Conservation (phyloP, 1,140 invertebrate species). For the Atopsyche davidsoni region DNA sequence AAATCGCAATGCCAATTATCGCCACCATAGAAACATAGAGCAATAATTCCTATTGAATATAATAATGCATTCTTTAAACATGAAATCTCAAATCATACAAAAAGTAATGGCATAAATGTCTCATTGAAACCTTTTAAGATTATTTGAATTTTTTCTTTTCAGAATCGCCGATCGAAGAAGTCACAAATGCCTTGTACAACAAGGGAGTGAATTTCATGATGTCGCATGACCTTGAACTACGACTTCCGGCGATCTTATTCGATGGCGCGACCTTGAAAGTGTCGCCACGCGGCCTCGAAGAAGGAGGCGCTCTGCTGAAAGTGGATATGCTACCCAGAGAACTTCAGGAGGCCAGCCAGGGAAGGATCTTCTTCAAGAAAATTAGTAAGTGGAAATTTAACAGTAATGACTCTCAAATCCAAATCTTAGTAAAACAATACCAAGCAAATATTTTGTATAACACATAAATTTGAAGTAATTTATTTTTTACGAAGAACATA, state of each 20-base stretch:
- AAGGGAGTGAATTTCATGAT: conserved; percentile 66
- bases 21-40: too few relatives aligned
- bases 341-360: conserved; percentile 39
- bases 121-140: neutral
- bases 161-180: conserved; percentile 61
- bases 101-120: neutral
- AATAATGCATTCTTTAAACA: too few relatives aligned
- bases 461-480: too few relatives aligned
- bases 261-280: conserved; percentile 63
- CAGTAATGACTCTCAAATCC: neutral
- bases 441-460: too few relatives aligned
- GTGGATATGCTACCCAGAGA: conserved; percentile 58
- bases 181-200: conserved; percentile 60
- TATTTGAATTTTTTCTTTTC: conserved; percentile 28
- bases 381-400: conserved; percentile 54
- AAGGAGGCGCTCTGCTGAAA: conserved; percentile 64
- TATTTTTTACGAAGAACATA: too few relatives aligned
- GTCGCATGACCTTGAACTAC: conserved; percentile 65
- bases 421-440: too few relatives aligned
- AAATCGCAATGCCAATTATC: too few relatives aligned
- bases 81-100: neutral
- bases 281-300: conserved; percentile 63
- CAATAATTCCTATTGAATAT: too few relatives aligned
- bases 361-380: conserved; percentile 65
- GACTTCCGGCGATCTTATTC: conserved; percentile 63